A percentile compares a stretch with the other conserved stretches of the same genome.
Evolutionary conservation across 2,113 vertebrate genomes (phyloP).

Genomic region (Dipodomys ordii): DNA sequence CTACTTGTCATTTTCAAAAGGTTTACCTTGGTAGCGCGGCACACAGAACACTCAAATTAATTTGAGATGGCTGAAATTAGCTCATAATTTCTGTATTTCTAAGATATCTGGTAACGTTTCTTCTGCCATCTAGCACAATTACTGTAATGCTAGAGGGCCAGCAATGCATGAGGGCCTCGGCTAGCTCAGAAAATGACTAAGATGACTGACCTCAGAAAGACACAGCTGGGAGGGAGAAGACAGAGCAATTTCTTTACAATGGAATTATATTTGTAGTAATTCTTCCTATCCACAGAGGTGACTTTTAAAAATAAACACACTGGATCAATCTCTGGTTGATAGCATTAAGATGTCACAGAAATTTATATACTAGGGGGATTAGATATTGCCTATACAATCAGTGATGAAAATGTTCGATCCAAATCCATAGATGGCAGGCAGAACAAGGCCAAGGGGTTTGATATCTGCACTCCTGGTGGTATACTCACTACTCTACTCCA

Average conservation of each 20-base stretch:
- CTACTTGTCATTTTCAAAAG: constrained; percentile 61
- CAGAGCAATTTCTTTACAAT: neutral
- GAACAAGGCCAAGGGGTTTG: neutral
- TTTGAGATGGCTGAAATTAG: constrained; percentile 70
- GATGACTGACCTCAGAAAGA: neutral
- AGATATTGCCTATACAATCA: constrained; percentile 42
- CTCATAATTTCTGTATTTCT: constrained; percentile 76
- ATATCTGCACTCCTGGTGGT: no score
- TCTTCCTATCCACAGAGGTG: constrained; percentile 47
- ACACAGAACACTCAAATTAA: constrained; percentile 75
- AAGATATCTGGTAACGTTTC: constrained; percentile 71
- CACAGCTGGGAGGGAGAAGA: neutral
- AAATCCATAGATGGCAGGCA: neutral
- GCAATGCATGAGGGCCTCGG: constrained; percentile 26
- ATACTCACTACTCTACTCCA: neutral
- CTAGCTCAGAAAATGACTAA: neutral
- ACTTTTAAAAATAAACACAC: constrained; percentile 66
- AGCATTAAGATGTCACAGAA: constrained; percentile 30
- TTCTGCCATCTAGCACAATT: constrained; percentile 64
- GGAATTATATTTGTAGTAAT: constrained; percentile 32
- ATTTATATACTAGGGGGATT: neutral
- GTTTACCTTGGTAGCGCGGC: constrained; percentile 63
- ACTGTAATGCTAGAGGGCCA: constrained; percentile 1
- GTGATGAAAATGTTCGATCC: neutral
- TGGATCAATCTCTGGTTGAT: constrained; percentile 20